Evolutionary conservation across 2,113 vertebrate genomes (phyloP).

Genomic region (Ibidorhyncha struthersii): DNA sequence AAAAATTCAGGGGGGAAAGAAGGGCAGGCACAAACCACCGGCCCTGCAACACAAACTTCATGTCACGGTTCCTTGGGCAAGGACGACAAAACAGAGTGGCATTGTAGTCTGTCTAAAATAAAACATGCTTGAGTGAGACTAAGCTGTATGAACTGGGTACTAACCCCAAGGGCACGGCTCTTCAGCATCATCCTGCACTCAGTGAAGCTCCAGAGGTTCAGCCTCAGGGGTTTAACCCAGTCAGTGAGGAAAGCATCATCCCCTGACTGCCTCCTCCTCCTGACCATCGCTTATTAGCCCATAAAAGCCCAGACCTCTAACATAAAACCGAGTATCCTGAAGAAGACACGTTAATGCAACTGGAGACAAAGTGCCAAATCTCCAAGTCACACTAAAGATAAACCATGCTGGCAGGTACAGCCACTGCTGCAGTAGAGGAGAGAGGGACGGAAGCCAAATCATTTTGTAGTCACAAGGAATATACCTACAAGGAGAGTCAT

Average conservation of each 20-base stretch:
- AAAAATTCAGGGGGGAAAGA: background rate
- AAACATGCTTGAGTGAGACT: background rate
- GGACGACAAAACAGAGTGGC: background rate
- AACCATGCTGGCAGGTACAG: background rate
- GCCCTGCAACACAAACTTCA: background rate
- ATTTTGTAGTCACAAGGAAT: background rate
- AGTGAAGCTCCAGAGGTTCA: background rate
- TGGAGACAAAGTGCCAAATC: background rate
- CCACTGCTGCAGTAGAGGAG: accelerated
- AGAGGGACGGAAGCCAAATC: background rate
- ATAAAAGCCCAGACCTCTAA: background rate
- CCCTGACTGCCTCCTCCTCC: background rate
- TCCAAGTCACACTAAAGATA: background rate
- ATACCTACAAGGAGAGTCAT: background rate
- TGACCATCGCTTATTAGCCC: background rate
- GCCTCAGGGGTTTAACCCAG: background rate
- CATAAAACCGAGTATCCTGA: background rate
- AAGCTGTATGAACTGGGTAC: accelerated
- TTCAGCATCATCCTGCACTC: background rate
- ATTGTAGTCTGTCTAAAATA: background rate
- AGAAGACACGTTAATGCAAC: background rate
- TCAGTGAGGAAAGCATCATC: background rate
- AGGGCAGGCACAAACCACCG: background rate
- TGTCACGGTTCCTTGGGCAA: background rate
- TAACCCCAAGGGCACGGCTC: background rate